Conservation (phyloP, 2,113 vertebrate species). For the Syngnathus typhle region DNA sequence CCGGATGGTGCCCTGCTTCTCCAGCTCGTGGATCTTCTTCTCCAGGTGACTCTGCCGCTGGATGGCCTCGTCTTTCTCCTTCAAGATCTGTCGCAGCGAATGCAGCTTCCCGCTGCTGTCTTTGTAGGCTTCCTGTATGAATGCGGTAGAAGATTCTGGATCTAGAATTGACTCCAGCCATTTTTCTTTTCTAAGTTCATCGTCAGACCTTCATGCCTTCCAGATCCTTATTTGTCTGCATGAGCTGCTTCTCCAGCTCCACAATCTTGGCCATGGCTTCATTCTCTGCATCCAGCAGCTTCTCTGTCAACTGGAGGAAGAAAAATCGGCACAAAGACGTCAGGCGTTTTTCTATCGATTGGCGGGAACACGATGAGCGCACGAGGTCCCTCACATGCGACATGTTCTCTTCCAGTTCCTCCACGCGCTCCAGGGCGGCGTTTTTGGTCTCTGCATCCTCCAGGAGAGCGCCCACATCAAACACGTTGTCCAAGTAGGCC, state of each 20-base stretch:
- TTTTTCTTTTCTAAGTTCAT: no score
- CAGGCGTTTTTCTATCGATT: background rate
- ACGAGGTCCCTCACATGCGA: constrained; percentile 77
- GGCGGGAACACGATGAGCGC: background rate
- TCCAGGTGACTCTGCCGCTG: constrained; percentile 77
- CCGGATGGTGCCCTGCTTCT: constrained; percentile 68
- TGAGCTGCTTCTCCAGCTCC: constrained; percentile 90
- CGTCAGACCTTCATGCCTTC: constrained; percentile 78
- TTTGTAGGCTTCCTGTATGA: constrained; percentile 52
- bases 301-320: constrained; percentile 78
- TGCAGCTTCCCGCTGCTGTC: constrained; percentile 83
- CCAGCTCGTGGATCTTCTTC: constrained; percentile 76
- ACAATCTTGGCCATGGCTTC: constrained; percentile 94
- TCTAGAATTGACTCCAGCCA: background rate
- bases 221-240: constrained; percentile 89
- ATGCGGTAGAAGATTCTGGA: no score
- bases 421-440: constrained; percentile 92
- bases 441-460: constrained; percentile 97
- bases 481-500: constrained; percentile 94
- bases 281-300: constrained; percentile 92
- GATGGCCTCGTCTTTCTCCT: constrained; percentile 91
- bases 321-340: background rate
- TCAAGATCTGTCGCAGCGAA: constrained; percentile 81
- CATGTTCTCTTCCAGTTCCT: constrained; percentile 93
- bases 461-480: constrained; percentile 88